phyloP scores from a whole-genome alignment of 2,888 invertebrate genomes.

The Leucophora obtusa region DNA sequence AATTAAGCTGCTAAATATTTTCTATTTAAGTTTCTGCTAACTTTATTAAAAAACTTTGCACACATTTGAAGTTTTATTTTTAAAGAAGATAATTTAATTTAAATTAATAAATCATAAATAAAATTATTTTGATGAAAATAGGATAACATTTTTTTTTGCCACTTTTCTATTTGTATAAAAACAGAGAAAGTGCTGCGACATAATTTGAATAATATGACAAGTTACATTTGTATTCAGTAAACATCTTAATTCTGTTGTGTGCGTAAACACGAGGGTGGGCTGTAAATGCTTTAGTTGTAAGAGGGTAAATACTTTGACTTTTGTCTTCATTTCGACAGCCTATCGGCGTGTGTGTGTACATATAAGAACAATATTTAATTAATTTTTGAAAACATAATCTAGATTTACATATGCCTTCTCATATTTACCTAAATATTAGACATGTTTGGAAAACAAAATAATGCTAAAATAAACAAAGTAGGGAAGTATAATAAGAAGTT shows the following conservation, averaged over 20 bases:
- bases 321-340: not conserved
- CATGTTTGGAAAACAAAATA: slow-evolving; percentile 1
- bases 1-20: slow-evolving; percentile 8
- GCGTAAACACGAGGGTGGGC: not conserved
- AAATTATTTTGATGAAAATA: not conserved
- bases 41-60: not conserved
- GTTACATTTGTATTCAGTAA: slow-evolving; percentile 12
- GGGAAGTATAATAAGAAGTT: not conserved
- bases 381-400: not conserved
- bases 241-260: not conserved
- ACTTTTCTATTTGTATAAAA: not conserved
- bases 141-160: not conserved
- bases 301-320: not conserved
- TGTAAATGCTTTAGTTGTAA: not conserved
- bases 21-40: not conserved
- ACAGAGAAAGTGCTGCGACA: slow-evolving; percentile 16
- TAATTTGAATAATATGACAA: slow-evolving; percentile 37
- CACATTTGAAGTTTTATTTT: not conserved
- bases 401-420: not conserved
- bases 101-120: not conserved
- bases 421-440: not conserved
- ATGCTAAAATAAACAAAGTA: not conserved
- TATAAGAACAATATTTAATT: slow-evolving; percentile 6
- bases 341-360: not conserved
- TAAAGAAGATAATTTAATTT: not conserved